Conservation (phyloP, 1,140 invertebrate genomes). For the Drosophila setifemur region DNA sequence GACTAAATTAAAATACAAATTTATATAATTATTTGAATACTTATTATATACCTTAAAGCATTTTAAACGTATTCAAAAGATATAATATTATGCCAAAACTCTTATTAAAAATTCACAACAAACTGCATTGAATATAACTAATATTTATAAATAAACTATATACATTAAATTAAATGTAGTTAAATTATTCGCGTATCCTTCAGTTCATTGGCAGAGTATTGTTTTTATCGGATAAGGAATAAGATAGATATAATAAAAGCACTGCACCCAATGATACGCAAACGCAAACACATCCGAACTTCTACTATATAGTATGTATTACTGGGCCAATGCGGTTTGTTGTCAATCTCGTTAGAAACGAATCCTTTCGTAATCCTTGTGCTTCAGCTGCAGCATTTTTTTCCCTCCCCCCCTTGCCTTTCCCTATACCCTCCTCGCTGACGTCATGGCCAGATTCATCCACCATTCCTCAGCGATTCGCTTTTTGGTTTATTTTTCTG, state of each 20-base stretch:
- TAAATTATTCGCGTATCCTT: background rate
- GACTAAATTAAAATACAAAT: too few species aligned
- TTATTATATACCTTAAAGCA: too few species aligned
- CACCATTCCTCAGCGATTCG: too few species aligned
- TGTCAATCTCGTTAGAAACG: slow-evolving; percentile 81
- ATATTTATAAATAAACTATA: too few species aligned
- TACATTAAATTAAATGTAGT: too few species aligned
- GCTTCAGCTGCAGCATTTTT: slow-evolving; percentile 73
- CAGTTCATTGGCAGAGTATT: background rate
- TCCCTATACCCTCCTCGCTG: slow-evolving; percentile 26
- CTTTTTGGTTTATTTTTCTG: too few species aligned
- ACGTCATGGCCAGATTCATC: slow-evolving; percentile 40
- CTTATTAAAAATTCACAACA: too few species aligned
- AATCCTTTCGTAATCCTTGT: slow-evolving; percentile 79
- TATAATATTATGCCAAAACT: too few species aligned
- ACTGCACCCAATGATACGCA: slow-evolving; percentile 51
- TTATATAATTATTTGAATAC: too few species aligned
- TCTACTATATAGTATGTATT: background rate
- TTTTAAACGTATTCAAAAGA: too few species aligned
- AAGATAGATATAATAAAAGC: slow-evolving; percentile 51
- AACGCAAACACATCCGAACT: background rate
- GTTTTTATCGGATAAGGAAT: background rate
- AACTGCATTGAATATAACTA: too few species aligned
- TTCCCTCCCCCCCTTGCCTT: too few species aligned
- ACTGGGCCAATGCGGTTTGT: slow-evolving; percentile 67